Evolutionary conservation across 2,113 vertebrate species (phyloP).

Genomic region (Nothoprocta perdicaria): DNA sequence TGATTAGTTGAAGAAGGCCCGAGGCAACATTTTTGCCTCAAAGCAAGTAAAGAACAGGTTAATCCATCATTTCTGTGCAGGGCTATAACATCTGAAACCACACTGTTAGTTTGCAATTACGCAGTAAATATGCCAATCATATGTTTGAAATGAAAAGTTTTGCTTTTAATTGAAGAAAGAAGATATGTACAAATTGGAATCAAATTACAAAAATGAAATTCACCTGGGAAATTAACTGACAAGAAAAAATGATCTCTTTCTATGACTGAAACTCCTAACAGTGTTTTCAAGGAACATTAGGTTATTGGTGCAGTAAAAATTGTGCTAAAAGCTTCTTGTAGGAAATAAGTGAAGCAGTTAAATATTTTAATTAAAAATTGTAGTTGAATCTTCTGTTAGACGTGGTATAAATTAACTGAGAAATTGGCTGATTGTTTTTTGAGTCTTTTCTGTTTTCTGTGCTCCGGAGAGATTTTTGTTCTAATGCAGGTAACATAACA

Average conservation of each 20-base stretch:
- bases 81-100: constrained; percentile 49
- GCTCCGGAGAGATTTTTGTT: background rate
- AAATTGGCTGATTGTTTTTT: background rate
- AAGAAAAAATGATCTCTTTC: background rate
- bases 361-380: background rate
- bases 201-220: constrained; percentile 30
- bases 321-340: background rate
- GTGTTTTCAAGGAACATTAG: background rate
- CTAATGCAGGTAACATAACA: background rate
- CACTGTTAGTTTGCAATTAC: constrained; percentile 42
- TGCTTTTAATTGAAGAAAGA: background rate
- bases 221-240: background rate
- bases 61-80: constrained; percentile 48
- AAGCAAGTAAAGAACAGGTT: constrained; percentile 5
- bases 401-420: background rate
- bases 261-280: background rate
- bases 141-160: constrained; percentile 7
- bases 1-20: background rate
- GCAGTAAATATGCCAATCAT: constrained; percentile 61
- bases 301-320: background rate
- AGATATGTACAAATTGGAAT: background rate
- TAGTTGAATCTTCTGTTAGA: background rate
- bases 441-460: background rate
- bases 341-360: background rate
- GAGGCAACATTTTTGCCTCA: constrained; percentile 42